Percentiles rank a stretch among this genome's conserved stretches.
Conservation (phyloP, 2,888 invertebrate genomes). For the Zonitis immaculata region DNA sequence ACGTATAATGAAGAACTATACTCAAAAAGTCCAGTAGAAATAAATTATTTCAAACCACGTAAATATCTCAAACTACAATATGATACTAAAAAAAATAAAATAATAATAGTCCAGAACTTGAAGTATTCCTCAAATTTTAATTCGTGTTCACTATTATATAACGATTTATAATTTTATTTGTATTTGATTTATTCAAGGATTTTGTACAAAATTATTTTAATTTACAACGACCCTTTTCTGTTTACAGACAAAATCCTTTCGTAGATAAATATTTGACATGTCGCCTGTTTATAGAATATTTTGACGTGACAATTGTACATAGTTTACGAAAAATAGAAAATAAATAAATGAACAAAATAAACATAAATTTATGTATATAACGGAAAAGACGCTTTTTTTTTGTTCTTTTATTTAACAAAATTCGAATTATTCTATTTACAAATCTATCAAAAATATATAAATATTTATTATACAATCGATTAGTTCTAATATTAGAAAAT, state of each 20-base stretch:
- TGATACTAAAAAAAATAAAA: conserved; percentile 16
- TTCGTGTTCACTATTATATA: conserved; percentile 7
- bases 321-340: background rate
- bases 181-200: conserved; percentile 10
- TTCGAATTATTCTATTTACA: no score
- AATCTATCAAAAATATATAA: no score
- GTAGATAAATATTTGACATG: conserved; percentile 15
- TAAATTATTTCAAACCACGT: background rate
- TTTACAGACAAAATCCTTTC: conserved; percentile 15
- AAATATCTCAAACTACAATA: conserved; percentile 12
- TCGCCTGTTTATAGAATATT: conserved; percentile 6
- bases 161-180: conserved; percentile 9
- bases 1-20: background rate
- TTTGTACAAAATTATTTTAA: conserved; percentile 10
- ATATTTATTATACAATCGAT: no score
- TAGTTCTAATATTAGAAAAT: no score
- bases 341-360: background rate
- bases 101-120: conserved; percentile 9
- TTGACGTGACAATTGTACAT: conserved; percentile 3
- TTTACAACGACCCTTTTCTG: conserved; percentile 17
- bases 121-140: conserved; percentile 10
- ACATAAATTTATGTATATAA: no score
- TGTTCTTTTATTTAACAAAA: no score
- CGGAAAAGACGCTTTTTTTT: no score
- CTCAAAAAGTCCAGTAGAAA: background rate